These are phyloP conservation scores for Drosophila bifasciata DNA, from an alignment of 1,140 invertebrate genomes.

Conservation along the genomic window DNA sequence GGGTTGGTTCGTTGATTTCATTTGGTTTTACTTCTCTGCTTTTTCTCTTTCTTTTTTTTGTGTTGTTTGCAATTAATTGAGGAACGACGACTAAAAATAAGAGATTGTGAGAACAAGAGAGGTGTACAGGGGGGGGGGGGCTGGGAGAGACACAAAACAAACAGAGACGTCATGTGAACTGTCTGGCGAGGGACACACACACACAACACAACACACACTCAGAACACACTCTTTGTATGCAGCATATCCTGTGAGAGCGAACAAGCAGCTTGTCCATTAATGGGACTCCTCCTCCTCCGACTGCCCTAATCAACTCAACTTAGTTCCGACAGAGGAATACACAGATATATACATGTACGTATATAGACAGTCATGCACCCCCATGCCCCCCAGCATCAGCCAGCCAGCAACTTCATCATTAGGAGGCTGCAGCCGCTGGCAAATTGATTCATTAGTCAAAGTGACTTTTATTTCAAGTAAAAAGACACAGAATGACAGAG, in stretches of 20 bases:
- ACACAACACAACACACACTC: no score
- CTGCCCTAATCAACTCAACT: slow-evolving; percentile 72
- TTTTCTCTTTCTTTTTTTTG: slow-evolving; percentile 53
- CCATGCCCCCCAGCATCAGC: slow-evolving; percentile 1
- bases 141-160: slow-evolving; percentile 47
- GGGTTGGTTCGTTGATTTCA: slow-evolving; percentile 68
- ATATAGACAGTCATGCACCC: slow-evolving; percentile 49
- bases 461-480: slow-evolving; percentile 75
- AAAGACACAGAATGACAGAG: slow-evolving; percentile 31
- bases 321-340: slow-evolving; percentile 3
- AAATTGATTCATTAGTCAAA: slow-evolving; percentile 83
- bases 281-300: slow-evolving; percentile 25
- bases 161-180: slow-evolving; percentile 80
- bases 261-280: slow-evolving; percentile 64
- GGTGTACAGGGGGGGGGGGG: neutral
- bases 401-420: slow-evolving; percentile 60
- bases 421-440: slow-evolving; percentile 53
- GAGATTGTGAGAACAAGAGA: slow-evolving; percentile 26
- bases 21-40: slow-evolving; percentile 60
- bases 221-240: slow-evolving; percentile 51
- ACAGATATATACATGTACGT: neutral
- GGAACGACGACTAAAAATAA: slow-evolving; percentile 61
- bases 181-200: slow-evolving; percentile 36
- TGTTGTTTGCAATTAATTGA: slow-evolving; percentile 72
- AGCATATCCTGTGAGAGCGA: slow-evolving; percentile 63